Base-by-base conservation (phyloP, 2,113 vertebrate species). In the Vidua macroura region DNA sequence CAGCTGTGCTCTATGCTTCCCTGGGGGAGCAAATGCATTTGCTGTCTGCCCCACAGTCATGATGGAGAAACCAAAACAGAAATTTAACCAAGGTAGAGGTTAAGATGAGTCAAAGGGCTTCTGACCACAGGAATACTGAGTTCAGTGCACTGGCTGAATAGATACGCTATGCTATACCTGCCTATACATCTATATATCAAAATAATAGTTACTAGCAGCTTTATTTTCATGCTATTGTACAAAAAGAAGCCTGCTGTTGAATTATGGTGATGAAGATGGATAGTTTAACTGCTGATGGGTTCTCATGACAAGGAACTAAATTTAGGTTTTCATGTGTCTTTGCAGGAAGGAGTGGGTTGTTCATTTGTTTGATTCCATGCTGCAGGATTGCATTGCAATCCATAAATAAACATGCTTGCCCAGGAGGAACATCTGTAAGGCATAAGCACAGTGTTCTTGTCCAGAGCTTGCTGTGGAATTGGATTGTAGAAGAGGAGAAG, bases 31-130 rank as follows among this genome's bases (percentile, higher is more conserved):
- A 75, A 56, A 88, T 49, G 41, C n/a, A 15, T 66, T 69, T 85
- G 30, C 30, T 95, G 78, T 43, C n/a, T 83, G 49, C 11, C n/a
- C 39, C 63, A 75, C 31, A 76, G 83, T 58, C n/a, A 37, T 85
- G 81, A 51, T 41, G 59, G 31, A 53, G 70, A 85, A 95, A 41
- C 52, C 75, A 60, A 90, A 93, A 83, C 79, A 83, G 72, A 74
- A 95, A 90, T 88, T 92, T 75, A 93, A 60, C 76, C 11, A 20
- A 86, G 46, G 69, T 37, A 49, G 55, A 60, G 64, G 52, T 8
- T 74, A 60, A 88, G 68, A 43, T 2, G 16, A 76, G 43, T 84
- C 62, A 46, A 94, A 88, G 44, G 31, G 23, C 69, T 68, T 75
- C 49, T 86, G 51, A 72, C 58, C 70, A 43, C 58, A 46, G 41